phyloP scores from a whole-genome alignment of 2,113 vertebrate genomes.

The Sigmodon hispidus region DNA sequence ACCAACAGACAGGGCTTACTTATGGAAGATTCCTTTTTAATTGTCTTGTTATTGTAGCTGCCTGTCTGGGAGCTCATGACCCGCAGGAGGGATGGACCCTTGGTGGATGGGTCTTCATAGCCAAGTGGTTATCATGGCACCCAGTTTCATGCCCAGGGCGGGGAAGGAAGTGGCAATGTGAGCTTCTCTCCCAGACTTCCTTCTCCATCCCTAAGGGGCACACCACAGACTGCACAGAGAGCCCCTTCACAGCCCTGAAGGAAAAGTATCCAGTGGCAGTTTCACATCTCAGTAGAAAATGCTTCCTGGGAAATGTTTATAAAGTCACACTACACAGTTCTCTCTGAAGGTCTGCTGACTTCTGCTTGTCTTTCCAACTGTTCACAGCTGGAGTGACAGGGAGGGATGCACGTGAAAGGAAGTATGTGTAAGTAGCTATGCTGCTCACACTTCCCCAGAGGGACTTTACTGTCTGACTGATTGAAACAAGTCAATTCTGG shows the following conservation, averaged over 20 bases:
- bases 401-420: background rate
- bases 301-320: background rate
- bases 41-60: background rate
- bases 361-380: slow-evolving; percentile 19
- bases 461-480: background rate
- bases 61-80: background rate
- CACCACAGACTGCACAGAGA: background rate
- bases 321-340: background rate
- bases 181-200: background rate
- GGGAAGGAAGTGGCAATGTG: background rate
- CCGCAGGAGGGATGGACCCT: background rate
- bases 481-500: background rate
- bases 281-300: slow-evolving; percentile 5
- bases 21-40: background rate
- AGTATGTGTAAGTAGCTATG: background rate
- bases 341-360: slow-evolving; percentile 15
- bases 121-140: slow-evolving; percentile 9
- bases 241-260: background rate
- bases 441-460: background rate
- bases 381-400: background rate
- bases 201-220: background rate
- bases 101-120: background rate
- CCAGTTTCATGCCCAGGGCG: background rate
- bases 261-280: background rate
- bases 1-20: background rate